These are phyloP conservation scores for Triplophysa tibetana DNA, from an alignment of 2,113 vertebrate genomes.

Conservation along the genomic window DNA sequence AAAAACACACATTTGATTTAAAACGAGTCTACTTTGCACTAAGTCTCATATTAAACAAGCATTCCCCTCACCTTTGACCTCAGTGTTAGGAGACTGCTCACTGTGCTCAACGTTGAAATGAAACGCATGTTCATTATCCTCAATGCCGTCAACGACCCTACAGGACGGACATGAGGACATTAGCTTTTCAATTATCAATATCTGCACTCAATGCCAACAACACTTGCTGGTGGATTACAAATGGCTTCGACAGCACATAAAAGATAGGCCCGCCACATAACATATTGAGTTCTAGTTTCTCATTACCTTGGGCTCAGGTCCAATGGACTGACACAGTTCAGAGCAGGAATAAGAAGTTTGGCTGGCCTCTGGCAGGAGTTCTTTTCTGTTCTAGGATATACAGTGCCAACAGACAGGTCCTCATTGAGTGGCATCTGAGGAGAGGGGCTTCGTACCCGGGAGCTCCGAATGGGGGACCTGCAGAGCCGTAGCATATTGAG, in stretches of 20 bases:
- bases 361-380: conserved; percentile 67
- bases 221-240: neutral
- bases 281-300: neutral
- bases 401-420: conserved; percentile 40
- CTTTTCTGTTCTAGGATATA: conserved; percentile 46
- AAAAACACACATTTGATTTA: neutral
- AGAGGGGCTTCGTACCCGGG: conserved; percentile 73
- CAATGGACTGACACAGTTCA: conserved; percentile 77
- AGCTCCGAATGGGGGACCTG: conserved; percentile 74
- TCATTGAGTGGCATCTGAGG: conserved; percentile 64
- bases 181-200: neutral
- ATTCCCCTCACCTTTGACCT: conserved; percentile 60
- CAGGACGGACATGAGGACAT: conserved; percentile 43
- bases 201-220: neutral
- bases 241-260: neutral
- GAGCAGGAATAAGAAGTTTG: conserved; percentile 83
- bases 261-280: neutral
- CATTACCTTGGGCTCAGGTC: conserved; percentile 89
- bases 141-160: conserved; percentile 93
- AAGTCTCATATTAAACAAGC: neutral
- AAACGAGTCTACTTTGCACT: neutral
- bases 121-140: conserved; percentile 82
- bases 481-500: conserved; percentile 76
- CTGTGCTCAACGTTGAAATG: conserved; percentile 76
- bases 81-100: conserved; percentile 44